Evolutionary conservation across 2,113 vertebrate genomes (phyloP).

Genomic region (Nicator chloris): DNA sequence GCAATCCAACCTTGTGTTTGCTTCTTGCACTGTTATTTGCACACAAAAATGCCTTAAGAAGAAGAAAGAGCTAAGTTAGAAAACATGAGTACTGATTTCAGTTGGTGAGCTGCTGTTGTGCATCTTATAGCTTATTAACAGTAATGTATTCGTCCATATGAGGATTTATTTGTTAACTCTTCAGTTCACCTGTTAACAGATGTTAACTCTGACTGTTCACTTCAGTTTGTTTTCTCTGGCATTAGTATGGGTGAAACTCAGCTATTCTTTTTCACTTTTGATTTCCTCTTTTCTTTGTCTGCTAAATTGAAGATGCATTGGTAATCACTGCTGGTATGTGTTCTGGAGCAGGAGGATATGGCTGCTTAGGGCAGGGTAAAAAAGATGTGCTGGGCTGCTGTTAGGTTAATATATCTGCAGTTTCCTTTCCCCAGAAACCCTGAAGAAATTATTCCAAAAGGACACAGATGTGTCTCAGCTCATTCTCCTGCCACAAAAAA

Average conservation of each 20-base stretch:
- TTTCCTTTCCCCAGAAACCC: neutral
- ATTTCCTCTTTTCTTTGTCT: neutral
- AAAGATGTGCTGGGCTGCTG: neutral
- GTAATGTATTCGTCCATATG: neutral
- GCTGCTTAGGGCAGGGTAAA: neutral
- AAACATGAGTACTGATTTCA: constrained; percentile 45
- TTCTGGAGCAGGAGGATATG: neutral
- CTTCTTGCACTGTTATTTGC: neutral
- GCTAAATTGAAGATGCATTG: neutral
- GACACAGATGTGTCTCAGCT: neutral
- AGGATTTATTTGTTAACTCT: constrained; percentile 16
- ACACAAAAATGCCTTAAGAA: neutral
- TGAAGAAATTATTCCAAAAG: neutral
- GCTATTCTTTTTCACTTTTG: neutral
- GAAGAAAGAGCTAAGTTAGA: constrained; percentile 10
- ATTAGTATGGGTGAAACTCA: neutral
- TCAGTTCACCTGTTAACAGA: neutral
- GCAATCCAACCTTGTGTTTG: neutral
- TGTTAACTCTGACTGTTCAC: neutral
- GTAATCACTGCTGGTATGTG: neutral
- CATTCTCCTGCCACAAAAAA: neutral
- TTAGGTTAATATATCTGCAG: neutral
- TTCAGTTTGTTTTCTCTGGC: neutral
- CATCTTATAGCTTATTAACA: neutral
- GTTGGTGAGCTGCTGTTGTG: constrained; percentile 28